These are phyloP conservation scores for Archivesica marissinica DNA, from an alignment of 1,140 invertebrate species.

Conservation along the genomic window DNA sequence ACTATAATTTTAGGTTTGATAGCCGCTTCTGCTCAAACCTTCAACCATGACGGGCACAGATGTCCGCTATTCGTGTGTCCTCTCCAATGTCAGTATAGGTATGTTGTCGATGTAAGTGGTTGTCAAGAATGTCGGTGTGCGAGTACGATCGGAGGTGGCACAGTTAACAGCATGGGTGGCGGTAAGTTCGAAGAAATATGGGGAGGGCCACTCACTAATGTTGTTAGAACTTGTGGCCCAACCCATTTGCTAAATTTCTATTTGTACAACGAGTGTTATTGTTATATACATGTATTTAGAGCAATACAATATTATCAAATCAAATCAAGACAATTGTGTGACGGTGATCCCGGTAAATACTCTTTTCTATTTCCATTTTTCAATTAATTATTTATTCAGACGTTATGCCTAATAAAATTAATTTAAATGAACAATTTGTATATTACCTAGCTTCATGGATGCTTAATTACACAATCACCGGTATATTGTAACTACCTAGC, in stretches of 20 bases:
- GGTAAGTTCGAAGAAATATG: not conserved
- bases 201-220: not conserved
- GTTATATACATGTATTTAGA: too few relatives aligned
- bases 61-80: slow-evolving; percentile 17
- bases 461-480: too few relatives aligned
- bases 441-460: too few relatives aligned
- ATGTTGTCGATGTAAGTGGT: not conserved
- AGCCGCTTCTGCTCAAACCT: not conserved
- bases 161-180: not conserved
- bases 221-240: not conserved
- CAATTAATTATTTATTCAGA: too few relatives aligned
- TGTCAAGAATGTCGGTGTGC: slow-evolving; percentile 30
- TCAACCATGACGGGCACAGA: not conserved
- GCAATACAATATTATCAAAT: too few relatives aligned
- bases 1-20: not conserved
- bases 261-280: not conserved
- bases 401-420: too few relatives aligned
- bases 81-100: slow-evolving; percentile 9
- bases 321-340: too few relatives aligned
- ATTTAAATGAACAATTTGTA: too few relatives aligned
- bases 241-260: not conserved
- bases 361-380: too few relatives aligned
- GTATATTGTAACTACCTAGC: too few relatives aligned
- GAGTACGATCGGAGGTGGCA: not conserved
- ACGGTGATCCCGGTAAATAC: too few relatives aligned